These are phyloP conservation scores for Eremobia ochroleuca DNA, from an alignment of 2,888 invertebrate genomes.

Conservation along the genomic window DNA sequence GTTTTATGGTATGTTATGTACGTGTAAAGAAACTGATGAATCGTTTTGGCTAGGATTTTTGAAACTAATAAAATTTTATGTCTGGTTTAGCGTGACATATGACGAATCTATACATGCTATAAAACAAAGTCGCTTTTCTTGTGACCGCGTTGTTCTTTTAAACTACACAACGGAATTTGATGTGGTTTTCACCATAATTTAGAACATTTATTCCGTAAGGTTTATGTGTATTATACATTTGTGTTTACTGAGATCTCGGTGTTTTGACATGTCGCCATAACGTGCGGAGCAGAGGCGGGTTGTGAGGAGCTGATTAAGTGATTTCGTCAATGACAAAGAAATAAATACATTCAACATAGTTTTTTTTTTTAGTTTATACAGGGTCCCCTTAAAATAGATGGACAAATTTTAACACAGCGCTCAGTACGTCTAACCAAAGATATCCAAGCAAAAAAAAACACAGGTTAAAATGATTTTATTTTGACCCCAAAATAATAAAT, in stretches of 20 bases:
- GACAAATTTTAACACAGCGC: too few relatives aligned
- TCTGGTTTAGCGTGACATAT: neutral
- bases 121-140: too few relatives aligned
- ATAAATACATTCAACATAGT: neutral
- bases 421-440: too few relatives aligned
- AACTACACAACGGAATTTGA: neutral
- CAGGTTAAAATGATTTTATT: too few relatives aligned
- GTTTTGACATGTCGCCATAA: neutral
- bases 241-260: neutral
- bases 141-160: too few relatives aligned
- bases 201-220: neutral
- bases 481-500: too few relatives aligned
- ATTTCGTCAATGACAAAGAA: neutral
- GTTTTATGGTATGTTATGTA: neutral
- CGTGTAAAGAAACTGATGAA: neutral
- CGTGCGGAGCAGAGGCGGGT: neutral
- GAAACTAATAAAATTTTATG: neutral
- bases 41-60: neutral
- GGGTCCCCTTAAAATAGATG: too few relatives aligned
- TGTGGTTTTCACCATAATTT: neutral
- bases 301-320: neutral
- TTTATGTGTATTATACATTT: neutral
- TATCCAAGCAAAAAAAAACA: too few relatives aligned
- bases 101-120: too few relatives aligned
- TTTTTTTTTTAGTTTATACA: too few relatives aligned